Percentiles rank a stretch among this genome's conserved stretches.
Conservation (phyloP, 2,888 invertebrate species). For the Cantharis nigra region DNA sequence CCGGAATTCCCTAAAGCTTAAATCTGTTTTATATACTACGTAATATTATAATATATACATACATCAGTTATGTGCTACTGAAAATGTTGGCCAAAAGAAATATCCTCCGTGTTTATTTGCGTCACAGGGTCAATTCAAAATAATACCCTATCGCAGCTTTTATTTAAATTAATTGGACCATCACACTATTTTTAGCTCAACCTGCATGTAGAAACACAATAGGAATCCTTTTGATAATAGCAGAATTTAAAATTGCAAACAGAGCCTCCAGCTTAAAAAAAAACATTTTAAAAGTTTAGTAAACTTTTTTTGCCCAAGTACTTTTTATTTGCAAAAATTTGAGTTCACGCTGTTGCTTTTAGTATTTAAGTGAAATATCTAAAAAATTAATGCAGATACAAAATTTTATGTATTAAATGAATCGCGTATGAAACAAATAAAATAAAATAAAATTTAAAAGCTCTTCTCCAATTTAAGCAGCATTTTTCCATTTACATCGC, state of each 20-base stretch:
- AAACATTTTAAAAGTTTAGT: not conserved
- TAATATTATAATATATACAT: not conserved
- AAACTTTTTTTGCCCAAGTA: not conserved
- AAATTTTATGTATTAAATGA: not conserved
- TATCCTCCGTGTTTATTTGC: not conserved
- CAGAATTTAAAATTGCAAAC: not conserved
- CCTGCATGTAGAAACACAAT: not conserved
- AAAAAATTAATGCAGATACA: not conserved
- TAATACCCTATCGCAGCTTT: not conserved
- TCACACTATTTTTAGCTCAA: not conserved
- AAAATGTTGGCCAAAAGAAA: not conserved
- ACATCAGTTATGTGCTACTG: not conserved
- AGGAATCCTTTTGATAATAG: not conserved
- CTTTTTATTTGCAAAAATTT: not conserved
- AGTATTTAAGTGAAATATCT: not conserved
- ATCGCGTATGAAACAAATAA: not conserved
- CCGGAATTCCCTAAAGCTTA: slow-evolving; percentile 37
- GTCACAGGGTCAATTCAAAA: not conserved
- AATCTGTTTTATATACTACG: slow-evolving; percentile 24
- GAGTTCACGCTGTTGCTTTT: not conserved
- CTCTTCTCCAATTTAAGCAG: not conserved
- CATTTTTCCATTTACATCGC: not conserved
- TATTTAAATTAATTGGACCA: not conserved
- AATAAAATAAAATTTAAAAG: not conserved
- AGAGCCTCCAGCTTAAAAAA: not conserved